These are phyloP conservation scores for Helarctos malayanus DNA, from an alignment of 2,797 vertebrate species.

Conservation along the genomic window DNA sequence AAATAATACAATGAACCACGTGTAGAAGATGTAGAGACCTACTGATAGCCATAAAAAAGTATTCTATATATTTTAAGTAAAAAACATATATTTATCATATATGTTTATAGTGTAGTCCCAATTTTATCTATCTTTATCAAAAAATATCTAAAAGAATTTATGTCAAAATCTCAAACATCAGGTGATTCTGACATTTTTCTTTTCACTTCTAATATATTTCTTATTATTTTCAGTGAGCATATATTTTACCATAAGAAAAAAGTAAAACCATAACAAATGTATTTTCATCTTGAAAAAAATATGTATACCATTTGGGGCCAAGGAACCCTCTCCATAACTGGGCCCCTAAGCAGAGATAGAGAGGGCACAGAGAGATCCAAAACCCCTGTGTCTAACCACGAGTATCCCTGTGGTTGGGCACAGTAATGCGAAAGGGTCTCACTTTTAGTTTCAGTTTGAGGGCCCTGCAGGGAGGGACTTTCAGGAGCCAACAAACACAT, in stretches of 20 bases:
- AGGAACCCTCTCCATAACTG: fast-evolving
- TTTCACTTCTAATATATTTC: background rate
- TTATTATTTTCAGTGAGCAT: background rate
- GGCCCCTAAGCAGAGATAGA: background rate
- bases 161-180: conserved; percentile 32
- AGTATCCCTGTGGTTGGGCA: background rate
- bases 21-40: background rate
- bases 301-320: background rate
- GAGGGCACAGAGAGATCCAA: background rate
- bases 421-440: background rate
- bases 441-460: background rate
- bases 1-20: background rate
- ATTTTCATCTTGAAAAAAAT: conserved; percentile 5
- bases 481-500: background rate
- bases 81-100: background rate
- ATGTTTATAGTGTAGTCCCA: background rate
- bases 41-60: background rate
- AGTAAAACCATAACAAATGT: background rate
- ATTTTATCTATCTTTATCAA: background rate
- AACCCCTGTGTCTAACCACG: background rate
- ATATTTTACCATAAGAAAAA: background rate
- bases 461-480: background rate
- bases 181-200: background rate
- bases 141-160: background rate
- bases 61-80: background rate